Conservation (phyloP, 2,113 vertebrate species). For the Phyllostomus hastatus region DNA sequence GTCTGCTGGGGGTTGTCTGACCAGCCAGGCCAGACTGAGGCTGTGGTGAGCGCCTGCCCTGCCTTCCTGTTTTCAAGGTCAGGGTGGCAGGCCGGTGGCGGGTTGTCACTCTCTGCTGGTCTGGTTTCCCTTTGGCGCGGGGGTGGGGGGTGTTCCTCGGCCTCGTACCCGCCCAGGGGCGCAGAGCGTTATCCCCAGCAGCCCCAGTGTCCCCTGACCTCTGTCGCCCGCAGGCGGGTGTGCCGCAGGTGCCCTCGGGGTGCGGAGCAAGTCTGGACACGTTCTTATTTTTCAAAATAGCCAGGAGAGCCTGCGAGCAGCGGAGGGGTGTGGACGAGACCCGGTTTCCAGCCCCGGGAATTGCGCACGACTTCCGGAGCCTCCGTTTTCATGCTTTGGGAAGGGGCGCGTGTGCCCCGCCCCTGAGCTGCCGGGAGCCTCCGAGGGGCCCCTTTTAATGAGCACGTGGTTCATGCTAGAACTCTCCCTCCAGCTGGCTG, state of each 20-base stretch:
- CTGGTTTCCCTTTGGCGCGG: fast-evolving
- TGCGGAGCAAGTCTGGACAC: fast-evolving
- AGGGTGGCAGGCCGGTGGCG: fast-evolving
- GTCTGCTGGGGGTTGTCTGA: not conserved
- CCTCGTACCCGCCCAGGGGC: too few species aligned
- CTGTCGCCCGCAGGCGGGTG: not conserved
- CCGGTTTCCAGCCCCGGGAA: not conserved
- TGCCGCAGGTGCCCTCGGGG: fast-evolving
- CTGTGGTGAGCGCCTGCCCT: not conserved
- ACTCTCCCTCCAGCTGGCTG: fast-evolving
- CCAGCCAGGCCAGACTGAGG: not conserved
- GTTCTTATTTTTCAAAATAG: not conserved
- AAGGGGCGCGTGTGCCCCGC: fast-evolving
- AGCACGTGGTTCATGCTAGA: fast-evolving
- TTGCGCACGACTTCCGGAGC: not conserved
- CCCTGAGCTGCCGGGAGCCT: too few species aligned
- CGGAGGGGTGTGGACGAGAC: not conserved
- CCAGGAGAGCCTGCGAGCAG: not conserved
- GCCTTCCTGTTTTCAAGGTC: too few species aligned
- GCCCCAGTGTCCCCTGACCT: not conserved
- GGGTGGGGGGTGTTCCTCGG: not conserved
- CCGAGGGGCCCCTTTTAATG: fast-evolving
- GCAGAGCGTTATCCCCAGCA: not conserved
- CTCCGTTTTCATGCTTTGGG: not conserved
- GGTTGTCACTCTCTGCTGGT: fast-evolving